phyloP scores from a whole-genome alignment of 2,113 vertebrate species.

The Ciconia stormi region DNA sequence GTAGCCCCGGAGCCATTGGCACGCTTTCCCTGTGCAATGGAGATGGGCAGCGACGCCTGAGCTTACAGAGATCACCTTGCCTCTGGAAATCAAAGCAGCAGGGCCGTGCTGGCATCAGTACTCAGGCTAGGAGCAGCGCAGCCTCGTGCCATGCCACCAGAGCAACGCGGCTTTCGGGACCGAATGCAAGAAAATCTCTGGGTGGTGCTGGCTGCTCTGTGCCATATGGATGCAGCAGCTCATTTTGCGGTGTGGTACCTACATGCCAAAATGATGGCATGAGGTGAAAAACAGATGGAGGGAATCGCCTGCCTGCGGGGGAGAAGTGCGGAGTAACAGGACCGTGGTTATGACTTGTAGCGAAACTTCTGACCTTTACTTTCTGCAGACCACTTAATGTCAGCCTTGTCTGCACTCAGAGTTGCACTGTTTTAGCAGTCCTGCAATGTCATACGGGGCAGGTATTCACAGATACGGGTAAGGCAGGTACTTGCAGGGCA shows the following conservation, averaged over 20 bases:
- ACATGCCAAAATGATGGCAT: not conserved
- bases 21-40: accelerated
- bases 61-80: not conserved
- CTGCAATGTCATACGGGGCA: accelerated
- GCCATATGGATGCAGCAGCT: not conserved
- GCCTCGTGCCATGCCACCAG: accelerated
- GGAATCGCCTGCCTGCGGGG: not conserved
- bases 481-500: not conserved
- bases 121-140: accelerated
- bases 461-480: not conserved
- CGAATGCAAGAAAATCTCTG: not conserved
- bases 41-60: not conserved
- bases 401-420: not conserved
- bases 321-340: not conserved
- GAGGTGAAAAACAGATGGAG: not conserved
- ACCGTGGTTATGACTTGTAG: not conserved
- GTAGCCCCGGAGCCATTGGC: not conserved
- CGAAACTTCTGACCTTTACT: not conserved
- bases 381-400: not conserved
- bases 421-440: not conserved
- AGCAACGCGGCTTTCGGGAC: not conserved
- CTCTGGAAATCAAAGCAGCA: not conserved
- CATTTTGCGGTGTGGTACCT: accelerated
- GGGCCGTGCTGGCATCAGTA: accelerated
- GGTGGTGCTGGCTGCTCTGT: not conserved